Evolutionary conservation across 2,888 invertebrate genomes (phyloP).

Genomic region (Synergus japonicus): DNA sequence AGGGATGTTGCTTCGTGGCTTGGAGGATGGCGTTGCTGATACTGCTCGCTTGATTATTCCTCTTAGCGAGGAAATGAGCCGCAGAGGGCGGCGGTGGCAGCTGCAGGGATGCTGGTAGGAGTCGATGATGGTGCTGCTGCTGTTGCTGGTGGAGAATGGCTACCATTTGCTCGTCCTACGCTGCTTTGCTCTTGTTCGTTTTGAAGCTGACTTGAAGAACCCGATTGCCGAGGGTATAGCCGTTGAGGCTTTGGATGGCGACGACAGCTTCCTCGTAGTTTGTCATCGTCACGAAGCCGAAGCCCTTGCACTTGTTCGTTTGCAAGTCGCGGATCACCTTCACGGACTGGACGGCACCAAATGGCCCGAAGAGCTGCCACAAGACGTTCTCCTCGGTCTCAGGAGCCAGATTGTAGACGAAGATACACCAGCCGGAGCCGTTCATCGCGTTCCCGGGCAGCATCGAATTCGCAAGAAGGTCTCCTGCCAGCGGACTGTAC

Average conservation of each 20-base stretch:
- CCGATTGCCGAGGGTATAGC: slow-evolving; percentile 93
- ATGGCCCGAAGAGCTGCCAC: slow-evolving; percentile 97
- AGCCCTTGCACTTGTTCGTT: slow-evolving; percentile 96
- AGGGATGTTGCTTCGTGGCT: slow-evolving; percentile 51
- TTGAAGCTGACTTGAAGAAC: slow-evolving; percentile 96
- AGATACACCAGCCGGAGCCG: slow-evolving; percentile 93
- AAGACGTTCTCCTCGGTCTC: slow-evolving; percentile 97
- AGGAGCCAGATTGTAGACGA: slow-evolving; percentile 96
- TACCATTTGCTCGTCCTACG: slow-evolving; percentile 79
- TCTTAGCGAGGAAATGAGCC: slow-evolving; percentile 50
- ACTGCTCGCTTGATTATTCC: slow-evolving; percentile 45
- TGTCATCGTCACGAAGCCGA: slow-evolving; percentile 97
- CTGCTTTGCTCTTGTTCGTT: slow-evolving; percentile 88
- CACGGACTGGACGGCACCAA: slow-evolving; percentile 95
- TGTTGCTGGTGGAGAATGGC: slow-evolving; percentile 54
- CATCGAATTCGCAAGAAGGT: slow-evolving; percentile 86
- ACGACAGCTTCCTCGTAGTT: slow-evolving; percentile 96
- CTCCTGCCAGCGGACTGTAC: slow-evolving; percentile 93
- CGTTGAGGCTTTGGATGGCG: slow-evolving; percentile 94
- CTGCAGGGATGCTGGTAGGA: slow-evolving; percentile 42
- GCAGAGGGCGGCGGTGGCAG: slow-evolving; percentile 42
- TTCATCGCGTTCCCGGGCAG: slow-evolving; percentile 85
- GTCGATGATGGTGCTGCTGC: slow-evolving; percentile 52
- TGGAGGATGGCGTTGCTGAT: slow-evolving; percentile 53
- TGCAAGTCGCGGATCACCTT: slow-evolving; percentile 95